These are phyloP conservation scores for Mythimna loreyi DNA, from an alignment of 2,888 invertebrate species.

Conservation along the genomic window DNA sequence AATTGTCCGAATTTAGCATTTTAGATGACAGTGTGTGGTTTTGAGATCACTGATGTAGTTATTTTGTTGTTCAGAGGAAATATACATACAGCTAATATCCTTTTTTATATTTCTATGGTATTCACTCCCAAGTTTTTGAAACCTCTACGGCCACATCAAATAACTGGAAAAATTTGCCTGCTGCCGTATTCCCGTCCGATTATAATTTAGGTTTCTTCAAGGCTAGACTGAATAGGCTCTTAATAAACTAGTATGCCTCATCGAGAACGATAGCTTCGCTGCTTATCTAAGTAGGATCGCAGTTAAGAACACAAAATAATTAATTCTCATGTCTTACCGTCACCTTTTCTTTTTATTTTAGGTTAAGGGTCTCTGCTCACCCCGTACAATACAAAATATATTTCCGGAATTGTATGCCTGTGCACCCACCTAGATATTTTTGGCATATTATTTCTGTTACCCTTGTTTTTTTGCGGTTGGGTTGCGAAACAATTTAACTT, in stretches of 20 bases:
- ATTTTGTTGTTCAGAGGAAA: background rate
- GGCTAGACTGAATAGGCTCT: too few species aligned
- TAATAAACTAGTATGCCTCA: too few species aligned
- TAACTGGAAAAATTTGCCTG: too few species aligned
- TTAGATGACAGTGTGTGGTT: conserved; percentile 41
- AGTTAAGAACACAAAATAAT: too few species aligned
- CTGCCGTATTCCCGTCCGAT: too few species aligned
- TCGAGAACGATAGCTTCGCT: too few species aligned
- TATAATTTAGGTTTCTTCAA: too few species aligned
- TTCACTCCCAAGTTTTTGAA: too few species aligned
- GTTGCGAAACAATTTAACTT: conserved; percentile 64
- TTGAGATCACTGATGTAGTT: conserved; percentile 19
- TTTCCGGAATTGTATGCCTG: conserved; percentile 28
- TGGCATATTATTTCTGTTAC: conserved; percentile 53
- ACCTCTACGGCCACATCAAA: too few species aligned
- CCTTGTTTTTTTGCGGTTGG: conserved; percentile 50
- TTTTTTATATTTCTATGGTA: too few species aligned
- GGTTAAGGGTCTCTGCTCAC: conserved; percentile 1
- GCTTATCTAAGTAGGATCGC: too few species aligned
- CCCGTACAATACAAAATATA: conserved; percentile 25
- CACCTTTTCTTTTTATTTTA: background rate
- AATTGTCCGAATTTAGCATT: conserved; percentile 47
- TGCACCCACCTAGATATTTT: conserved; percentile 43
- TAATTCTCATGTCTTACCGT: background rate
- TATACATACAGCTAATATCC: background rate